Base-by-base conservation (phyloP, 2,888 invertebrate species). In the Agonopterix heracliana region DNA sequence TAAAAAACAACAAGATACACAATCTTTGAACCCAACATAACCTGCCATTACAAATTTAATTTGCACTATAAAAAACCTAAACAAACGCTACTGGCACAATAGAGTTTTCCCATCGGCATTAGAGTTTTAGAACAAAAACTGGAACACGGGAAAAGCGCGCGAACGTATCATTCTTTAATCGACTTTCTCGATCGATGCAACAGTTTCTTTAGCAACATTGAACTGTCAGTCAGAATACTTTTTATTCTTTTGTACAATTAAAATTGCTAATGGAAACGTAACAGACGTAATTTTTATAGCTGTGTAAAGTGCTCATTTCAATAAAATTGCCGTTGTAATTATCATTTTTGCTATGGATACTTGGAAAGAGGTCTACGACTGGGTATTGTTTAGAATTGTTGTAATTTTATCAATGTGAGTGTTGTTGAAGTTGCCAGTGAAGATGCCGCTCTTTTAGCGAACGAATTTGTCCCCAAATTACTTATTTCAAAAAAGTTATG, bases 111-210 rank as follows among this genome's bases (percentile, higher is more conserved):
- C 54, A 54, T 40, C 17, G 49, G 47, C 51, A 46, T 50, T 52
- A 40, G 26, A 48, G 44, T 46, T 35, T 26, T 26, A 26, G 26
- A 26, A 54, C 55, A 56, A 59, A 58, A 59, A 60, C 56, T 42
- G 49, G 57, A 54, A 52, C 45, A 49, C n/a, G 55, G 52, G 56
- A 55, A 57, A 60, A 58, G 55, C 54, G 55, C 56, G 56, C 54
- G 54, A 49, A 50, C 34, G 26, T 7, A 26, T 26, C 26, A 26
- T 26, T 44, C 34, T 9, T 34, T 46, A 54, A 51, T 55, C 49
- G 36, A 50, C 55, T 60, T 58, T 60, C 60, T 55, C 54, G 48
- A 48, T 55, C 54, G 54, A 56, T 56, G 54, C 51, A 54, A 48
- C 52, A 43, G 52, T 50, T 48, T 52, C 41, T 47, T 43, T 44